Evolutionary conservation across 2,888 invertebrate genomes (phyloP), one percentile per base, ranked within the genome.

Genomic region (Pammene aurita): DNA sequence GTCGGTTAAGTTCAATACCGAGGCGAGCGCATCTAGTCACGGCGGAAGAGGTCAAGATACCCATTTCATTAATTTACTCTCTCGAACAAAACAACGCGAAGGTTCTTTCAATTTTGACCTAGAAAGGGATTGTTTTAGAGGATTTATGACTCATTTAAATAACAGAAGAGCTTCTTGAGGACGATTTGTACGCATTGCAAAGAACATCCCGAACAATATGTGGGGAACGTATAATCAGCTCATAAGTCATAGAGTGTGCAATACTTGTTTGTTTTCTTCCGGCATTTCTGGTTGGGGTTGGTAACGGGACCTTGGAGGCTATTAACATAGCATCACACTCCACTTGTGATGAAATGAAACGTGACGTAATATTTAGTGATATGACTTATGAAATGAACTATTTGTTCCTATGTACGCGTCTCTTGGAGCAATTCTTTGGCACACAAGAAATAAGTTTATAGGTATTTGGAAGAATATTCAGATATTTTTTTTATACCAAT

Each of bases 181-280:
- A 80, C 79, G 77, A 87, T 88, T 86, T 83, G 84, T 87, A 87
- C 77, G 84, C 85, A 79, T 76, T 76, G 80, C 83, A 77, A 80
- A 82, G 80, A 80, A 79, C 77, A 80, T 80, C 77, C 78, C 85
- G 84, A 85, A 84, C 83, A 85, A 85, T 82, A 78, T 80, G 79
- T 81, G 77, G 75, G 78, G 77, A 76, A 76, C 76, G 83, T 76
- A 87, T 88, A 90, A 88, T 85, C 80, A 78, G 76, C 77, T 76
- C 86, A 76, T 87, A 87, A 83, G 77, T 87, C 84, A 84, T 74
- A 77, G 70, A 66, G 69, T 68, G 61, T 72, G 72, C n/a, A 26
- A 34, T 70, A 74, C 72, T 67, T 76, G 77, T 74, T 79, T 84
- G 80, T 80, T 82, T 77, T 77, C 74, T 78, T 80, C 76, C 76